Percentiles rank a stretch among this genome's conserved stretches.
These are phyloP conservation scores for Eledone cirrhosa DNA, from an alignment of 2,888 invertebrate genomes.

Conservation along the genomic window DNA sequence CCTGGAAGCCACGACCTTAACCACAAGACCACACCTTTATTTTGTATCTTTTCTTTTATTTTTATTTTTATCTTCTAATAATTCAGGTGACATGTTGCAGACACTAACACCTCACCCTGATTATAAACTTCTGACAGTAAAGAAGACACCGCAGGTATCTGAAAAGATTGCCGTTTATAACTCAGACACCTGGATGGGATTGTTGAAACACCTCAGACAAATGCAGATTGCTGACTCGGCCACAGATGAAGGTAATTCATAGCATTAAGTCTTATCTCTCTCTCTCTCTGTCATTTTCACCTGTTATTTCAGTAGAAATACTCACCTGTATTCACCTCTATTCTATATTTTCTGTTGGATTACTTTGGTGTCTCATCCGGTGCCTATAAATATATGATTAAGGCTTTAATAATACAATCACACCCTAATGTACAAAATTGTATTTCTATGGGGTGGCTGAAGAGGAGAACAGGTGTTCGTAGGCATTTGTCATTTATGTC, in stretches of 20 bases:
- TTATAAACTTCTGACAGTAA: constrained; percentile 62
- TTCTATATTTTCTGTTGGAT: not conserved
- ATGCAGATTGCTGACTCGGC: constrained; percentile 64
- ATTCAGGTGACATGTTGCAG: constrained; percentile 59
- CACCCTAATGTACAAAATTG: too few species aligned
- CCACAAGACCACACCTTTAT: too few species aligned
- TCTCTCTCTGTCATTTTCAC: not conserved
- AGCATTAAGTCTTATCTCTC: not conserved
- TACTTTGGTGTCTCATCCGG: too few species aligned
- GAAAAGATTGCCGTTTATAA: constrained; percentile 59
- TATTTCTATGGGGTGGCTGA: too few species aligned
- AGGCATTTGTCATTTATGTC: too few species aligned
- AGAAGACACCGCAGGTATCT: constrained; percentile 65
- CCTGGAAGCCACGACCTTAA: too few species aligned
- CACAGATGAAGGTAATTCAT: constrained; percentile 63
- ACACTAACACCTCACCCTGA: constrained; percentile 62
- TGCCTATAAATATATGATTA: too few species aligned
- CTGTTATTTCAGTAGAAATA: not conserved
- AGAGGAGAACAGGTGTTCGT: too few species aligned
- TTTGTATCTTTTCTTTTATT: not conserved
- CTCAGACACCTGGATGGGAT: constrained; percentile 63
- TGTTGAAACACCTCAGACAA: constrained; percentile 65
- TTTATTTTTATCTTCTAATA: not conserved
- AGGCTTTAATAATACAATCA: too few species aligned
- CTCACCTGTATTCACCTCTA: not conserved